A percentile compares a stretch with the other conserved stretches of the same genome.
These are phyloP conservation scores for Tarsius wallacei DNA, from an alignment of 2,797 vertebrate species.

Conservation along the genomic window DNA sequence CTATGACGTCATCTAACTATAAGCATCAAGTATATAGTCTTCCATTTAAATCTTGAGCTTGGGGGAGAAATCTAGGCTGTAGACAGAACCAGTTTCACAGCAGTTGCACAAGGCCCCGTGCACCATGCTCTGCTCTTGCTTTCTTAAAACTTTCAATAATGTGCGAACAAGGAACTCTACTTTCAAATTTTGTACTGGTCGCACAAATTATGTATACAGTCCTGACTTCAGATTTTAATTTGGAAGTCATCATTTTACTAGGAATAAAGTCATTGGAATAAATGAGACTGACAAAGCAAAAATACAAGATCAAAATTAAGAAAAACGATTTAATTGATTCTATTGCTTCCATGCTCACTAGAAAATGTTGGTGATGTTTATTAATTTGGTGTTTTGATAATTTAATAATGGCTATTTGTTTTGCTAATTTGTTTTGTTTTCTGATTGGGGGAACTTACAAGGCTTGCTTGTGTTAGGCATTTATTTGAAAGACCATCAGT, in stretches of 20 bases:
- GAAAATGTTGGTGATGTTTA: neutral
- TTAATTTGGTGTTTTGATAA: neutral
- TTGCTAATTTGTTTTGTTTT: neutral
- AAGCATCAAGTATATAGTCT: neutral
- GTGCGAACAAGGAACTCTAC: neutral
- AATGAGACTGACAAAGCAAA: neutral
- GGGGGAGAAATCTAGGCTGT: neutral
- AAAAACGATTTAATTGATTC: neutral
- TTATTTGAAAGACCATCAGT: neutral
- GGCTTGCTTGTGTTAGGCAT: neutral
- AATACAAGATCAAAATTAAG: neutral
- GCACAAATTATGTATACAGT: neutral
- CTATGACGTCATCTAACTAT: neutral
- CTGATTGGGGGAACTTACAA: neutral
- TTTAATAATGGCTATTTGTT: neutral
- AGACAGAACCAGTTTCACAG: neutral
- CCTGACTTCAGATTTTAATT: neutral
- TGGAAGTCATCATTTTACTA: neutral
- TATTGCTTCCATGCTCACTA: too few relatives aligned
- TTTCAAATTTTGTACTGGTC: neutral
- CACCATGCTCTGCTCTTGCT: too few relatives aligned
- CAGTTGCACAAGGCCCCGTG: neutral
- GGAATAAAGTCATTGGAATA: neutral
- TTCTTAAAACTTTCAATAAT: neutral
- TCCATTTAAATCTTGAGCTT: neutral